These are phyloP conservation scores for Pangasius larnaudii DNA, from an alignment of 2,797 vertebrate genomes.

Conservation along the genomic window DNA sequence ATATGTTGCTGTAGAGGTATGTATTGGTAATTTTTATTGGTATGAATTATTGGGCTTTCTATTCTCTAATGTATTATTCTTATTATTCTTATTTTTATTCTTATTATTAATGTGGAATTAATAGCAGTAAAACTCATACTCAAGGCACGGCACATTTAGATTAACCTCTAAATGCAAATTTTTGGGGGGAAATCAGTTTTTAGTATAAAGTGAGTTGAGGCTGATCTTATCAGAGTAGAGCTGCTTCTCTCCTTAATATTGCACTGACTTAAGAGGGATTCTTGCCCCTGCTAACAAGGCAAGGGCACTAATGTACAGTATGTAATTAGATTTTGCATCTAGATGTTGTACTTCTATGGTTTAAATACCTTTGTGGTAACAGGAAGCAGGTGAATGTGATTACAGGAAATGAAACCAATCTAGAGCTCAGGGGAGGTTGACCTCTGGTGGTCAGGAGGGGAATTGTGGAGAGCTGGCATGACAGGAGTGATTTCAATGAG, in stretches of 20 bases:
- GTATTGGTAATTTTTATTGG: neutral
- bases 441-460: neutral
- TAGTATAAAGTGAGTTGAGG: neutral
- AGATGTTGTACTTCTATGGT: neutral
- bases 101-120: neutral
- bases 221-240: neutral
- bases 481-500: neutral
- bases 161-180: neutral
- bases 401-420: neutral
- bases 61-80: neutral
- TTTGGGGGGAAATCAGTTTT: neutral
- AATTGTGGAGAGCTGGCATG: neutral
- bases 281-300: neutral
- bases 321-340: neutral
- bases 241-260: neutral
- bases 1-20: neutral
- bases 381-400: slow-evolving; percentile 1
- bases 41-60: neutral
- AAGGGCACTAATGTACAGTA: neutral
- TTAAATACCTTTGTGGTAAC: neutral
- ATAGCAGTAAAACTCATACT: neutral
- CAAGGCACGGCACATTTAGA: neutral
- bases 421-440: neutral
- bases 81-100: neutral
- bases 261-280: neutral